These are phyloP conservation scores for Scaptomyza flava DNA, from an alignment of 2,888 invertebrate species.

Conservation along the genomic window DNA sequence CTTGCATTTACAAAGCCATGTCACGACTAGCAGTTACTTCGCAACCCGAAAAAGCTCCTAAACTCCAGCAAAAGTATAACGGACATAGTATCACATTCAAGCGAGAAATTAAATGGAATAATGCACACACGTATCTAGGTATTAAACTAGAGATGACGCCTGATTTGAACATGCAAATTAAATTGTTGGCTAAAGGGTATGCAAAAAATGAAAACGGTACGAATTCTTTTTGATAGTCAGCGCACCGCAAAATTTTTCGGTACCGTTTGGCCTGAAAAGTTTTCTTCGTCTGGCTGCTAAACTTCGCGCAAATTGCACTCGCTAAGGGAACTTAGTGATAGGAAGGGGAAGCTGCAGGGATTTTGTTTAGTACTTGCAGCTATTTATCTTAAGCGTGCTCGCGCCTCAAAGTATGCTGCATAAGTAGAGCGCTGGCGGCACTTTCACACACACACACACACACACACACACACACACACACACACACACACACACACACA, in stretches of 20 bases:
- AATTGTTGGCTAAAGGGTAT: constrained; percentile 16
- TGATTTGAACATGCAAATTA: not conserved
- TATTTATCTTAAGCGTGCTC: constrained; percentile 70
- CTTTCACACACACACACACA: constrained; percentile 29
- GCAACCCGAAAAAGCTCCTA: not conserved
- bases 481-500: constrained; percentile 22
- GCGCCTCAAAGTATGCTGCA: constrained; percentile 64
- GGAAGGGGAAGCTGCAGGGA: constrained; percentile 22
- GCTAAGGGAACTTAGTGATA: no score
- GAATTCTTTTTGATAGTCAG: constrained; percentile 28
- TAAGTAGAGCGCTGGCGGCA: constrained; percentile 51
- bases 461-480: constrained; percentile 19
- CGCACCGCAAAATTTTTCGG: constrained; percentile 32
- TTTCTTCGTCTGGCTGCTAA: constrained; percentile 34
- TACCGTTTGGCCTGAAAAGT: constrained; percentile 41
- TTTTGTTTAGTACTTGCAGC: constrained; percentile 58
- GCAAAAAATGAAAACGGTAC: not conserved
- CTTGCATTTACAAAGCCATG: not conserved
- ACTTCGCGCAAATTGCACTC: constrained; percentile 35
- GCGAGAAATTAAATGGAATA: no score
- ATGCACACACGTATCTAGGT: no score
- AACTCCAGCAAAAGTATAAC: not conserved
- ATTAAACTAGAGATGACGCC: not conserved
- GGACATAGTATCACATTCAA: no score
- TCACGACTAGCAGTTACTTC: not conserved